Conservation (phyloP, 2,797 vertebrate species). For the Eulemur coronatus region DNA sequence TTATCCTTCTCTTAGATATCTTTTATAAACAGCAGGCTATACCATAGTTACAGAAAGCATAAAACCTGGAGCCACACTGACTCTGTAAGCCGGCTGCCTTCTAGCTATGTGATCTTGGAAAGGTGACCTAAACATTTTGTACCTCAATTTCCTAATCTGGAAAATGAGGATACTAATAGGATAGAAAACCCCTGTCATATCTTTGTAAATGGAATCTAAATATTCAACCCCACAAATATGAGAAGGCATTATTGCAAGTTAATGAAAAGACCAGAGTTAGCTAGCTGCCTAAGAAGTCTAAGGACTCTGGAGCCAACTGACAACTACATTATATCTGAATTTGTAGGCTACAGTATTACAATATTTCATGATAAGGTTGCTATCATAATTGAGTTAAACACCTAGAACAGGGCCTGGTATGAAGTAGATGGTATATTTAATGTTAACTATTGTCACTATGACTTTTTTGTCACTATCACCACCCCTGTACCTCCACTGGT, state of each 20-base stretch:
- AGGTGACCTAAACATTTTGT: neutral
- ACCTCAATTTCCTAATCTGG: neutral
- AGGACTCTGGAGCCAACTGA: neutral
- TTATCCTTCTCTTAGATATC: neutral
- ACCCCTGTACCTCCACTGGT: rapidly evolving
- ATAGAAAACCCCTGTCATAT: neutral
- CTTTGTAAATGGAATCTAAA: neutral
- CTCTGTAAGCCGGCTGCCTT: neutral
- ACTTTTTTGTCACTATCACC: neutral
- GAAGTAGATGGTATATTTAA: neutral
- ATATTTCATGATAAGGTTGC: neutral
- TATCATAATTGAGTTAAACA: neutral
- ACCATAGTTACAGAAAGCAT: neutral
- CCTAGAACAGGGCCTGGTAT: neutral
- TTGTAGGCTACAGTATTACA: neutral
- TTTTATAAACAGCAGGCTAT: neutral
- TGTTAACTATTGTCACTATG: too few relatives aligned
- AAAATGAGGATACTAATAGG: neutral
- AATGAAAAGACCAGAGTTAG: neutral
- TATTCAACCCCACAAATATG: neutral
- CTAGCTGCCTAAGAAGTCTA: neutral
- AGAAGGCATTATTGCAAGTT: neutral
- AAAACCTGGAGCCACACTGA: neutral
- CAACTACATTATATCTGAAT: neutral
- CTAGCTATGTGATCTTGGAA: neutral